Base-by-base conservation (phyloP, 1,140 invertebrate genomes). In the Drosophila trapezifrons region DNA sequence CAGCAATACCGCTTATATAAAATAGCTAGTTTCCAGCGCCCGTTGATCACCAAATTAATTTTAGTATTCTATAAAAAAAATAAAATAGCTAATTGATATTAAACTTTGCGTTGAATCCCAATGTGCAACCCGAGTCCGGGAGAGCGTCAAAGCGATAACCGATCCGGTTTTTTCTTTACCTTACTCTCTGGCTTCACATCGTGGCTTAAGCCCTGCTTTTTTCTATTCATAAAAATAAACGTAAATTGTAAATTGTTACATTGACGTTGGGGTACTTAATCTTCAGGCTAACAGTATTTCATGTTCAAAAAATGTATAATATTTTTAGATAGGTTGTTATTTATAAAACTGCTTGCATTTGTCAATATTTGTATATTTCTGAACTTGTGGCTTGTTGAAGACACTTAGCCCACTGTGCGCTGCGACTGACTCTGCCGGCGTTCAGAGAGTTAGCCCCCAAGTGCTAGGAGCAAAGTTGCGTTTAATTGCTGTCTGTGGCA, bases 401-500 rank as follows among this genome's bases (percentile, higher is more conserved):
- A 3, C 22, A 17, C 27, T 8, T 35, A 13, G 3, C 42, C 55
- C 57, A 60, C 57, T 51, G 57, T 69, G 60, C 59, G 37, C 60
- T 59, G 60, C 54, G 37, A 12, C 38, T 8, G 38, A 7, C 27
- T 65, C 65, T 47, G 58, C 27, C 27, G 35, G 45, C 45, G 18
- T 13, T 32, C 27, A 4, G 22, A 15, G 17, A 29, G 52, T 40
- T 29, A 18, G 55, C 59, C 58, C 58, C 59, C 37, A 35, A 22
- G 59, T 46, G 55, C 12, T 13, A 37, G 18, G 32, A 22, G 32
- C 51, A 1, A 38, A 5, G 20, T 10, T 9, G 25, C 27, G 27
- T 62, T 63, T 25, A 71, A 64, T 71, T 57, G 60, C 43, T 29
- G 18, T 73, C 25, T 43, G 60, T 63, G 57, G 69, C 57, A 74